phyloP scores from a whole-genome alignment of 2,113 vertebrate genomes.

The Herpailurus yagouaroundi region DNA sequence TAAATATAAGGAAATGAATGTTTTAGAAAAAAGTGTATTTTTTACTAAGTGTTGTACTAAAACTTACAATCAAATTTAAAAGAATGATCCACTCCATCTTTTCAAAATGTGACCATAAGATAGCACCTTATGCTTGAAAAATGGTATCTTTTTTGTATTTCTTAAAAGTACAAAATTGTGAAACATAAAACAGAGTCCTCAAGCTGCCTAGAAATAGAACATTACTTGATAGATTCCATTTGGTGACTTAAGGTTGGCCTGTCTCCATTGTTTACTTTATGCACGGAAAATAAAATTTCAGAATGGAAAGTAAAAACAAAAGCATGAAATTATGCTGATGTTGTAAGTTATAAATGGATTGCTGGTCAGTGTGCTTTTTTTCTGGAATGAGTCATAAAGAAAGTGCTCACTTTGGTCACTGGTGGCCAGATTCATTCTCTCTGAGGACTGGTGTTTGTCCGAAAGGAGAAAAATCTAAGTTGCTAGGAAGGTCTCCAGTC shows the following conservation, averaged over 20 bases:
- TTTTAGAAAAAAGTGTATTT: neutral
- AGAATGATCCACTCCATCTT: conserved; percentile 30
- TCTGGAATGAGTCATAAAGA: conserved; percentile 26
- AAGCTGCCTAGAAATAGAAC: conserved; percentile 4
- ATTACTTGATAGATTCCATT: conserved; percentile 19
- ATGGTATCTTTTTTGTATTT: conserved; percentile 48
- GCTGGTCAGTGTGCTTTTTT: neutral
- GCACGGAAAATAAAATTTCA: conserved; percentile 50
- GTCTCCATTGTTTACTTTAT: conserved; percentile 40
- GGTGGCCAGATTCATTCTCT: neutral
- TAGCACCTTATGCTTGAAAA: conserved; percentile 26
- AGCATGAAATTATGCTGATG: conserved; percentile 49
- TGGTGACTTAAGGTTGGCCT: conserved; percentile 21
- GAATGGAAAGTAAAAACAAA: conserved; percentile 64
- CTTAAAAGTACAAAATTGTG: conserved; percentile 32
- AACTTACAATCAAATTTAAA: conserved; percentile 26
- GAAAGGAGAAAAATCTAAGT: neutral
- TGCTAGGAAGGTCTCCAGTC: neutral
- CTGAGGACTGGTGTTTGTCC: neutral
- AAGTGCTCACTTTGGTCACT: neutral
- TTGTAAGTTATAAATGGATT: conserved; percentile 35
- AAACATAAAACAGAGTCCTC: conserved; percentile 4
- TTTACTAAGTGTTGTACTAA: neutral
- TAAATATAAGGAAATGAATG: neutral
- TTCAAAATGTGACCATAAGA: neutral